Conservation (phyloP, 2,797 vertebrate species). For the Phrynocephalus guinanensis region DNA sequence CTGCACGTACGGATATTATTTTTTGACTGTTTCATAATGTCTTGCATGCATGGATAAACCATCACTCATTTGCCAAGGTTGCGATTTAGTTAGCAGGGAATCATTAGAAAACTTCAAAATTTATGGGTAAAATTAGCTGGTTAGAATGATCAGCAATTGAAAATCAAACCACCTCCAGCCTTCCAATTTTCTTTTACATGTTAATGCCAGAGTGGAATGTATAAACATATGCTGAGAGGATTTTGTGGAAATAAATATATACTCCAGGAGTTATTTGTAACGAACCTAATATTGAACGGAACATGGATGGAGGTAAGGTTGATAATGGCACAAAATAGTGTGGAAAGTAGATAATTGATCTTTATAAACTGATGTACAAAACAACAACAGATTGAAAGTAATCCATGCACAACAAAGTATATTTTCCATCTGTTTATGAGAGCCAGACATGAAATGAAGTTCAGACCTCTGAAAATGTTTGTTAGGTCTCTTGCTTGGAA, state of each 20-base stretch:
- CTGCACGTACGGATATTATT: not conserved
- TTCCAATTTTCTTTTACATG: not conserved
- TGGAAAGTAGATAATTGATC: not conserved
- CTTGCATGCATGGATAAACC: not conserved
- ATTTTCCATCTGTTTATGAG: slow-evolving; percentile 10
- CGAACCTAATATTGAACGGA: not conserved
- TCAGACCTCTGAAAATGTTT: not conserved
- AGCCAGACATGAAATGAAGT: not conserved
- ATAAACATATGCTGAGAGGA: not conserved
- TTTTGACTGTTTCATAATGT: not conserved
- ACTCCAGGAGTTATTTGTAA: not conserved
- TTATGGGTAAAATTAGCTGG: not conserved
- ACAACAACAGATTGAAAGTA: slow-evolving; percentile 22
- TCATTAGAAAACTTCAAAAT: slow-evolving; percentile 23
- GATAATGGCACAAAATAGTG: not conserved
- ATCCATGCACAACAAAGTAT: slow-evolving; percentile 30
- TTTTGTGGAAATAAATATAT: slow-evolving; percentile 2
- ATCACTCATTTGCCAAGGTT: not conserved
- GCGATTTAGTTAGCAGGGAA: not conserved
- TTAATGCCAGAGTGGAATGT: not conserved
- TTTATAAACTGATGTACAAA: slow-evolving; percentile 10
- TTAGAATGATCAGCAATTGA: slow-evolving; percentile 1
- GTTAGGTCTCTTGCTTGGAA: slow-evolving; percentile 4
- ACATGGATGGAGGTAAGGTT: slow-evolving; percentile 1
- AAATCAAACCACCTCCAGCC: not conserved